Base-by-base conservation (phyloP, 2,888 invertebrate genomes). In the Andrena trimmerana region DNA sequence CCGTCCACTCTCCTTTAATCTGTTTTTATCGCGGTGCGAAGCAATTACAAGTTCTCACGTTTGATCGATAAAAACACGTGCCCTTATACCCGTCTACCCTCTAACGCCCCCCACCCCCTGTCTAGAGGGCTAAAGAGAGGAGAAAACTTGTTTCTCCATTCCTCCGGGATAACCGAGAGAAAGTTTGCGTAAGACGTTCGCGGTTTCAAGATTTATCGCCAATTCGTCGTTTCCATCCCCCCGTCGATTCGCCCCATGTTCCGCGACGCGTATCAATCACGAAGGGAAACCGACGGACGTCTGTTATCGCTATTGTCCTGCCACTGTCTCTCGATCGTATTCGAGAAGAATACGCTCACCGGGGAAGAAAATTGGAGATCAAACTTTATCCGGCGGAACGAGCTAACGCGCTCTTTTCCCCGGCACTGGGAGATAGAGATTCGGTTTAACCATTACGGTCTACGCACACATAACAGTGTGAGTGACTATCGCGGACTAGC, bases 21-120 rank as follows among this genome's bases (percentile, higher is more conserved):
- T 24, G 20, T 62, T 63, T 62, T 29, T 33, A 29, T 31, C 52
- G 48, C 29, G 24, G 42, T 16, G 10, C 42, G 42, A 48, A 63
- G 62, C 71, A 76, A 76, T 76, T 70, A 70, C 60, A 76, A 62
- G 36, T 76, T 70, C 52, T 20, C 62, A 36, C 33, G 36, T 52
- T 69, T 62, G 52, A 70, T 70, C 75, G 75, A 70, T 76, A 67
- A 31, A 50, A 62, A 69, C 36, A 54, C 65, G 36, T 20, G 36
- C 10, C n/a, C 27, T 5, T 24, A 20, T 10, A 13, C 20, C 27
- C 42, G 42, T 42, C 42, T 13, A 3, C 13, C 42, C 42, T 42
- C 13, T 42, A 13, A 13, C 13, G 3, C 13, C 42, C 3, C 36
- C 36, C 33, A 2, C 36, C 36, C 10, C 13, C 13, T 42, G 13